These are phyloP conservation scores for Stichopus horrens DNA, from an alignment of 53 echinoderm and acorn worm species.

Conservation along the genomic window DNA sequence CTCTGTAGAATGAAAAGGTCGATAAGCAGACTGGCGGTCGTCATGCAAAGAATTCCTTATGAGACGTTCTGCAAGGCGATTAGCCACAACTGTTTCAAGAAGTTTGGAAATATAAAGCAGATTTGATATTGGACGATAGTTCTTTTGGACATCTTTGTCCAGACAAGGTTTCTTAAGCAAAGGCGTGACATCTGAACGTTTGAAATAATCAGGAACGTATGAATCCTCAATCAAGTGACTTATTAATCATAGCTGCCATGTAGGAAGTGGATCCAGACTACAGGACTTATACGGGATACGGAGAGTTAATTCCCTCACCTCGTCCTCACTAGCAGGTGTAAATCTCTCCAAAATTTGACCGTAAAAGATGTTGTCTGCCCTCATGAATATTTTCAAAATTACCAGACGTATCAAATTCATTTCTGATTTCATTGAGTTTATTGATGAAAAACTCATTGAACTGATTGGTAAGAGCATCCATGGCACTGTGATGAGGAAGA, in stretches of 20 bases:
- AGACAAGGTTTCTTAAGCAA: conserved; percentile 6
- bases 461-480: neutral
- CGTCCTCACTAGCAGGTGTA: neutral
- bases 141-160: neutral
- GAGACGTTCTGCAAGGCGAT: neutral
- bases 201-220: neutral
- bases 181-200: conserved; percentile 17
- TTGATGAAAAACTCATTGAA: conserved; percentile 47
- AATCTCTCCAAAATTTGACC: neutral
- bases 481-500: conserved; percentile 16
- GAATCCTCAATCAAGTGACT: neutral
- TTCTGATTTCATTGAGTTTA: conserved; percentile 1
- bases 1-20: conserved; percentile 6
- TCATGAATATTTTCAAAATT: neutral
- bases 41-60: neutral
- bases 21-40: conserved; percentile 20
- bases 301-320: conserved; percentile 8
- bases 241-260: neutral
- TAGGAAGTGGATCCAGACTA: conserved; percentile 24
- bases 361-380: neutral
- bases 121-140: conserved; percentile 34
- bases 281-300: conserved; percentile 33
- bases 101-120: conserved; percentile 43
- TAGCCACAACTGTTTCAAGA: conserved; percentile 29
- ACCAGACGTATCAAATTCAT: neutral